A percentile compares a stretch with the other conserved stretches of the same genome.
Conservation (phyloP, 2,888 invertebrate genomes). For the Epiblema foenella region DNA sequence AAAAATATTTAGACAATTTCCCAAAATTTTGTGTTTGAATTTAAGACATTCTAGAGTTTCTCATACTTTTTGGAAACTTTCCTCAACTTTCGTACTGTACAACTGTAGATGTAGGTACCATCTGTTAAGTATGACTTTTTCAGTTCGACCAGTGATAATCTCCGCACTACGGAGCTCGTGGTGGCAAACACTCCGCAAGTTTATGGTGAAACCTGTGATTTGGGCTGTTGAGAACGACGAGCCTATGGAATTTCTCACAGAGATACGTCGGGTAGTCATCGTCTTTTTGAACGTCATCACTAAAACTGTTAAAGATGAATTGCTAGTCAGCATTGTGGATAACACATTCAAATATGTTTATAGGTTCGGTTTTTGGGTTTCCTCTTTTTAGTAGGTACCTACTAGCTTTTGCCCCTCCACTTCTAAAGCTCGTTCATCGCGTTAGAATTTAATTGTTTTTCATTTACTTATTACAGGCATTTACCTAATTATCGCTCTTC, state of each 20-base stretch:
- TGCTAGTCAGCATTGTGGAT: conserved; percentile 80
- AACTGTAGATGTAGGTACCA: no score
- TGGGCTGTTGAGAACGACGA: conserved; percentile 87
- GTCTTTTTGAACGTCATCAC: conserved; percentile 87
- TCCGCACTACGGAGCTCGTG: conserved; percentile 59
- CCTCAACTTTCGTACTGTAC: neutral
- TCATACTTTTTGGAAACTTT: no score
- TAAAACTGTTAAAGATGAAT: conserved; percentile 63
- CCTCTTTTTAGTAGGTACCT: neutral
- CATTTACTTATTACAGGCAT: no score
- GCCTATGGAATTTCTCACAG: conserved; percentile 89
- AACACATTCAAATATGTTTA: conserved; percentile 72
- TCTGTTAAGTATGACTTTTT: conserved; percentile 16
- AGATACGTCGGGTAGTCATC: conserved; percentile 89
- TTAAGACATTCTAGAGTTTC: no score
- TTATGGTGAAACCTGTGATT: conserved; percentile 85
- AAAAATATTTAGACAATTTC: no score
- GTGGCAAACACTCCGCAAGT: conserved; percentile 80
- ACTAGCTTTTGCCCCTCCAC: neutral
- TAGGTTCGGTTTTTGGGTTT: conserved; percentile 53
- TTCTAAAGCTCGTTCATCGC: no score
- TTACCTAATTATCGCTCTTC: no score
- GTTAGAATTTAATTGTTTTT: no score
- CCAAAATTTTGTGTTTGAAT: no score
- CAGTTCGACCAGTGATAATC: conserved; percentile 67